Conservation (phyloP, 2,797 vertebrate species). For the Rhinella marina region DNA sequence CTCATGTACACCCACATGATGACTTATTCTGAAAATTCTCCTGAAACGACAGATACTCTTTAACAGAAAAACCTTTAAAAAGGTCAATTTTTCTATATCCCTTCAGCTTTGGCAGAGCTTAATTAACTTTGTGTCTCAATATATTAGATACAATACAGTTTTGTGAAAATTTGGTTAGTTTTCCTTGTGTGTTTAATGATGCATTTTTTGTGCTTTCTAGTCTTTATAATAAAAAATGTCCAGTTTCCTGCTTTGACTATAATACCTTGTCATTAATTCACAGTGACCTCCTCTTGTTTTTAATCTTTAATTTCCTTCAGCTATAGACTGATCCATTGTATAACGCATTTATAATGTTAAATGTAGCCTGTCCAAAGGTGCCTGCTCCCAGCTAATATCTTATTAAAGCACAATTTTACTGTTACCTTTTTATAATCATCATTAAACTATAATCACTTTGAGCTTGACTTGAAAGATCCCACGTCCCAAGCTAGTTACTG, state of each 20-base stretch:
- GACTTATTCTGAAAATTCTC: no score
- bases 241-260: background rate
- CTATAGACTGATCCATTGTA: background rate
- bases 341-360: background rate
- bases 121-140: background rate
- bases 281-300: slow-evolving; percentile 1
- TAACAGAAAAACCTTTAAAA: background rate
- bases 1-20: no score
- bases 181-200: slow-evolving; percentile 2
- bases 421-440: background rate
- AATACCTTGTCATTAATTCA: slow-evolving; percentile 15
- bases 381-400: background rate
- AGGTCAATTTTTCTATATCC: background rate
- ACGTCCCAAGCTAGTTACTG: background rate
- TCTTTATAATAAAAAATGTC: background rate
- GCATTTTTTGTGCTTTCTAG: background rate
- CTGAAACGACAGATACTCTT: no score
- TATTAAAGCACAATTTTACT: background rate
- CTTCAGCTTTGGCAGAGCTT: background rate
- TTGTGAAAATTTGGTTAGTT: background rate
- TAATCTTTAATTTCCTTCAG: slow-evolving; percentile 19
- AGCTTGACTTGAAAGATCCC: background rate
- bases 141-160: background rate
- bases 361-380: background rate
- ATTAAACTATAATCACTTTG: background rate